A percentile compares a stretch with the other conserved stretches of the same genome.
Evolutionary conservation across 2,797 vertebrate genomes (phyloP).

Genomic region (Megalops cyprinoides): DNA sequence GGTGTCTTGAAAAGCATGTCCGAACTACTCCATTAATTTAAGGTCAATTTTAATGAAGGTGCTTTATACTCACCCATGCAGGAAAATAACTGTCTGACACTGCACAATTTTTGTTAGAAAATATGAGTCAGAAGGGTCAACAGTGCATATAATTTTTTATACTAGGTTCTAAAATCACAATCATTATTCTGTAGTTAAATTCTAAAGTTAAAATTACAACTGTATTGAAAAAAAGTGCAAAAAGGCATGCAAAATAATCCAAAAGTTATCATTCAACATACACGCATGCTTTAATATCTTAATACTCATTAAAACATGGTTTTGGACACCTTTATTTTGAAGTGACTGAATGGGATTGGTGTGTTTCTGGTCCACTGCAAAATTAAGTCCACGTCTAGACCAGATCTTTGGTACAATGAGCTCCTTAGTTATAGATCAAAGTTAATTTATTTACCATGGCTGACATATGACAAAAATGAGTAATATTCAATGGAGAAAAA

Average conservation of each 20-base stretch:
- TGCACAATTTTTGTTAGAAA: conserved; percentile 36
- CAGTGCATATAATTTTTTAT: conserved; percentile 70
- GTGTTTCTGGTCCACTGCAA: conserved; percentile 45
- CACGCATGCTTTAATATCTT: conserved; percentile 53
- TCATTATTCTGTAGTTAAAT: conserved; percentile 47
- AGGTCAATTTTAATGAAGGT: conserved; percentile 20
- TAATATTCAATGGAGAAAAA: conserved; percentile 42
- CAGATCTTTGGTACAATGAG: conserved; percentile 73
- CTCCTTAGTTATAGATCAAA: conserved; percentile 67
- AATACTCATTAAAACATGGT: conserved; percentile 47
- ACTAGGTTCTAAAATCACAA: conserved; percentile 46
- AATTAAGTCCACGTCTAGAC: conserved; percentile 71
- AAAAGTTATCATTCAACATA: conserved; percentile 59
- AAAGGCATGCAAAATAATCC: conserved; percentile 64
- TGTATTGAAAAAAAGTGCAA: conserved; percentile 68
- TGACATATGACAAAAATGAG: conserved; percentile 51
- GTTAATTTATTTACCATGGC: conserved; percentile 51
- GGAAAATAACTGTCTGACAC: conserved; percentile 35
- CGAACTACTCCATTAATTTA: conserved; percentile 14
- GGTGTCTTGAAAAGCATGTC: conserved; percentile 5
- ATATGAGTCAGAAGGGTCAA: conserved; percentile 52
- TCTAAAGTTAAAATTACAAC: conserved; percentile 55
- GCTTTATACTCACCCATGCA: conserved; percentile 41
- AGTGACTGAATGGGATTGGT: conserved; percentile 57
- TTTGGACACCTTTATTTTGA: conserved; percentile 61